Conservation (phyloP, 2,797 vertebrate species). For the Spinibarbus caldwelli region DNA sequence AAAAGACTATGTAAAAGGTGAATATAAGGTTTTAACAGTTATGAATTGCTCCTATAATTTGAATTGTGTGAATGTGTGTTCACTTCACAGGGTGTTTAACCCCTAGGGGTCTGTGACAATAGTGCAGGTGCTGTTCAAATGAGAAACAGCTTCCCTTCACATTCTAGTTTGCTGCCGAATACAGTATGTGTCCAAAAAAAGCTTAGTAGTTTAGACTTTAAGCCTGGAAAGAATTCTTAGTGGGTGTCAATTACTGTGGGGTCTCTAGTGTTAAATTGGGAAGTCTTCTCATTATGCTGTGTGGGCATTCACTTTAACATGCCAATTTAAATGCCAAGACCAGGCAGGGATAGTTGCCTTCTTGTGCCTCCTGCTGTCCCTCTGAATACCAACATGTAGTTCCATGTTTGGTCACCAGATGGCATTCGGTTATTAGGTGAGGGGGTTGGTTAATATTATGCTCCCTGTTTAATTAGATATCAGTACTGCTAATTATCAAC, state of each 20-base stretch:
- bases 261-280: neutral
- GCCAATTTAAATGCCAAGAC: neutral
- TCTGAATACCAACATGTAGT: conserved; percentile 5
- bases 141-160: neutral
- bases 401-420: conserved; percentile 37
- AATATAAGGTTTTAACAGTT: neutral
- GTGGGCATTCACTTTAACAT: neutral
- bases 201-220: neutral
- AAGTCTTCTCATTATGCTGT: neutral
- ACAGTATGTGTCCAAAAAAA: neutral
- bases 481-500: conserved; percentile 53
- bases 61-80: neutral
- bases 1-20: neutral
- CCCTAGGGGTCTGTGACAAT: neutral
- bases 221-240: neutral
- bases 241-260: neutral
- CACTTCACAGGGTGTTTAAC: neutral
- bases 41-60: neutral
- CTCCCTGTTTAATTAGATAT: conserved; percentile 52
- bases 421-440: conserved; percentile 20
- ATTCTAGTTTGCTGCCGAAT: neutral
- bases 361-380: conserved; percentile 18
- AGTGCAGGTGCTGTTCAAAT: neutral
- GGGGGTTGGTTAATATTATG: neutral
- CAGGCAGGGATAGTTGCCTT: too few species aligned